Evolutionary conservation across 2,888 invertebrate genomes (phyloP).

Genomic region (Thecocarcelia acutangulata): DNA sequence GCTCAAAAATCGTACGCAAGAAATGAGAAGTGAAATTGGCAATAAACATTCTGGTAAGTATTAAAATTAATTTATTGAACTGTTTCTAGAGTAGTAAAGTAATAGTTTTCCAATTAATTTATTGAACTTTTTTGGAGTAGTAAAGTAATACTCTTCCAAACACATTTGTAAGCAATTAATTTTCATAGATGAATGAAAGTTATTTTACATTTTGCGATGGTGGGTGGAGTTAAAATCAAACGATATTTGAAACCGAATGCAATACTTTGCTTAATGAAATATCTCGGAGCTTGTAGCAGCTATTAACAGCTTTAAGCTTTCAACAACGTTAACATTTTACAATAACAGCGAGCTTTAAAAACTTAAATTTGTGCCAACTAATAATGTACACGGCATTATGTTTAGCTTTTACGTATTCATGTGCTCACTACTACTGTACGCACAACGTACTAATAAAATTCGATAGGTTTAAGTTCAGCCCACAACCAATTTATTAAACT

Average conservation of each 20-base stretch:
- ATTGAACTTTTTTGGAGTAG: background rate
- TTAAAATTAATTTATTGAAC: background rate
- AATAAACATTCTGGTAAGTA: constrained; percentile 88
- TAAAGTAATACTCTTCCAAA: no score
- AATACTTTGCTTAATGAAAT: background rate
- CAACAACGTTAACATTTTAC: constrained; percentile 22
- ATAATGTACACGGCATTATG: no score
- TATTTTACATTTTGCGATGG: background rate
- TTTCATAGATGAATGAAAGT: background rate
- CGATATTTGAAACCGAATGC: no score
- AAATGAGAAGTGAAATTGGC: constrained; percentile 86
- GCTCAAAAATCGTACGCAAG: constrained; percentile 84
- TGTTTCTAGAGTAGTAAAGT: background rate
- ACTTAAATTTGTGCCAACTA: no score
- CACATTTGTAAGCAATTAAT: no score
- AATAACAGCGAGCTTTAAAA: background rate
- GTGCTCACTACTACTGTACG: no score
- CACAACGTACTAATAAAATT: no score
- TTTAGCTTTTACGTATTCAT: no score
- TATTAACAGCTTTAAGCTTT: background rate
- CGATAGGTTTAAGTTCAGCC: no score
- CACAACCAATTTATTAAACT: no score
- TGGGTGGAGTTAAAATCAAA: constrained; percentile 6
- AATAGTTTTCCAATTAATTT: constrained; percentile 80
- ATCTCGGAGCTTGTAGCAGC: background rate